Conservation (phyloP, 2,888 invertebrate genomes). For the Cacoxenus indagator region DNA sequence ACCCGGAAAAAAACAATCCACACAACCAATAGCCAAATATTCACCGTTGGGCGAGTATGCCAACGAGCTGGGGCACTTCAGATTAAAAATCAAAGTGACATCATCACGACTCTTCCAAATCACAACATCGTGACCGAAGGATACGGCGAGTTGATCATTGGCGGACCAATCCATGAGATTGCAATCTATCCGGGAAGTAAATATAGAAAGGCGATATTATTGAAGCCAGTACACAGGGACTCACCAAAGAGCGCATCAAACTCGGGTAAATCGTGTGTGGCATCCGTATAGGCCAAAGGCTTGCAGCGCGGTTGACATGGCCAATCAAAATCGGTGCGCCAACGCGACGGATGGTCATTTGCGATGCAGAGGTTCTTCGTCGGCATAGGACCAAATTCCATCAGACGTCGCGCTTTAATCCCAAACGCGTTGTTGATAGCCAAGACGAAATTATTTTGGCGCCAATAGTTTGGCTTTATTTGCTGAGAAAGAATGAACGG, state of each 20-base stretch:
- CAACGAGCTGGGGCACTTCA: conserved; percentile 52
- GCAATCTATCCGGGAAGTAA: conserved; percentile 39
- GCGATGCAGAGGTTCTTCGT: not conserved
- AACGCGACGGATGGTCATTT: not conserved
- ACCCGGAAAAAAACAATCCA: conserved; percentile 53
- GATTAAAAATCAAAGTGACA: conserved; percentile 59
- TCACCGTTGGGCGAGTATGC: conserved; percentile 63
- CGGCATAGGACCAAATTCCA: conserved; percentile 47
- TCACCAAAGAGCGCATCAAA: conserved; percentile 52
- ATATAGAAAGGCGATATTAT: not conserved
- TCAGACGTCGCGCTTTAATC: conserved; percentile 47
- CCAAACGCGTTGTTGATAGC: conserved; percentile 47
- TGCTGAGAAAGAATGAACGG: not conserved
- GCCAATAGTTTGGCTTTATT: conserved; percentile 48
- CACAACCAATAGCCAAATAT: conserved; percentile 64
- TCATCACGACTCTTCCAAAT: conserved; percentile 62
- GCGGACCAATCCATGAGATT: conserved; percentile 68
- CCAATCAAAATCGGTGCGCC: conserved; percentile 59
- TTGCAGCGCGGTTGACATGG: conserved; percentile 61
- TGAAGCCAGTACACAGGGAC: too few relatives aligned
- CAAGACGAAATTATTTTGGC: conserved; percentile 49
- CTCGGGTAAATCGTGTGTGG: conserved; percentile 66
- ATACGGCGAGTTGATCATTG: conserved; percentile 64
- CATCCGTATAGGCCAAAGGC: conserved; percentile 58
- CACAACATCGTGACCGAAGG: conserved; percentile 65